These are phyloP conservation scores for Tipula helvola DNA, from an alignment of 2,888 invertebrate species.

Conservation along the genomic window DNA sequence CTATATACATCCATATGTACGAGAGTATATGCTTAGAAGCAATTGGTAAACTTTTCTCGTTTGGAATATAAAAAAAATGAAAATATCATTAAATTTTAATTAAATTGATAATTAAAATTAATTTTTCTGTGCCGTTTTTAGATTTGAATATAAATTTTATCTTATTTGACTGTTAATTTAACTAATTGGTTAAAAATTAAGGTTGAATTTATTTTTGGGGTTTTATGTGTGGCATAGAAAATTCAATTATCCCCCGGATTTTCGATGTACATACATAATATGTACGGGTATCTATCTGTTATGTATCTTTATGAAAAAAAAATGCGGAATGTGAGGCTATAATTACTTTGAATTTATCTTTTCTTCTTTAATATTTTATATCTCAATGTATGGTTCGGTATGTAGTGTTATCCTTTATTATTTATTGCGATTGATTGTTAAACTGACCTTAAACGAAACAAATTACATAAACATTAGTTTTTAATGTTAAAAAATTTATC, in stretches of 20 bases:
- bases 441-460: neutral
- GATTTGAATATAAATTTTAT: neutral
- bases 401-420: neutral
- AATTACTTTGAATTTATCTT: no score
- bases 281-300: neutral
- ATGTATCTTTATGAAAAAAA: no score
- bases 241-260: no score
- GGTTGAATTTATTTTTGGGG: neutral
- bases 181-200: neutral
- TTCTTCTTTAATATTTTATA: no score
- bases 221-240: neutral
- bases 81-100: conserved; percentile 4
- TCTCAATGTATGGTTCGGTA: no score
- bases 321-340: no score
- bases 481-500: neutral
- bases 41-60: neutral
- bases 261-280: neutral
- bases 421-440: neutral
- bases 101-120: conserved; percentile 4
- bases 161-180: neutral
- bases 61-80: neutral
- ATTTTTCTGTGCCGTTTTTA: neutral
- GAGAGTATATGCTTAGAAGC: neutral
- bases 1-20: neutral
- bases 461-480: neutral